These are phyloP conservation scores for Homalodisca vitripennis DNA, from an alignment of 1,140 invertebrate genomes.

Conservation along the genomic window DNA sequence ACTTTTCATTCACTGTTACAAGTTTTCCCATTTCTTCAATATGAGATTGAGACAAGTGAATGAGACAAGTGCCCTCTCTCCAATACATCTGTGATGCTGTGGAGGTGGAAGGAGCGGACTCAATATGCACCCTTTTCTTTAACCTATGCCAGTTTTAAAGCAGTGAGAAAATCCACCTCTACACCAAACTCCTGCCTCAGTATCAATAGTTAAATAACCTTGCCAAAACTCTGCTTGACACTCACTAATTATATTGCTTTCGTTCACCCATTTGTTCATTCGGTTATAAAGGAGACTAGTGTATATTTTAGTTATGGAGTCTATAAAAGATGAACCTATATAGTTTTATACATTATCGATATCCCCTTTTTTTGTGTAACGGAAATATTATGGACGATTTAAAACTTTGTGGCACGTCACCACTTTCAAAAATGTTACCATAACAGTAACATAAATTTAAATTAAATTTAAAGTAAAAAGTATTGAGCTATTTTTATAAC, in stretches of 20 bases:
- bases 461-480: neutral
- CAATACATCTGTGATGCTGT: slow-evolving; percentile 30
- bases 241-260: slow-evolving; percentile 37
- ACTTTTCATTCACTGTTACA: no score
- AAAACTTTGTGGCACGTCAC: slow-evolving; percentile 22
- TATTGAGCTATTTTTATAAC: neutral
- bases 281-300: slow-evolving; percentile 36
- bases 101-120: slow-evolving; percentile 35
- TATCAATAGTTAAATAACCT: slow-evolving; percentile 35
- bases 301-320: slow-evolving; percentile 40
- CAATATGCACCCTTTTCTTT: slow-evolving; percentile 36
- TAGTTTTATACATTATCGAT: slow-evolving; percentile 34
- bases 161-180: neutral
- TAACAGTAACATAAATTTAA: neutral
- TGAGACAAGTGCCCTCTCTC: slow-evolving; percentile 28
- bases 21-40: no score
- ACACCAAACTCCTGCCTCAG: slow-evolving; percentile 17
- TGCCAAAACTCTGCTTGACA: slow-evolving; percentile 42
- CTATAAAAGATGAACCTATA: no score
- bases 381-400: slow-evolving; percentile 26
- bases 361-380: slow-evolving; percentile 39
- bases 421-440: slow-evolving; percentile 29
- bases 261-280: slow-evolving; percentile 36
- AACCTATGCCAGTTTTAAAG: slow-evolving; percentile 32
- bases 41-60: no score